A percentile compares a stretch with the other conserved stretches of the same genome.
Evolutionary conservation across 2,113 vertebrate genomes (phyloP).

Genomic region (Scopus umbretta): DNA sequence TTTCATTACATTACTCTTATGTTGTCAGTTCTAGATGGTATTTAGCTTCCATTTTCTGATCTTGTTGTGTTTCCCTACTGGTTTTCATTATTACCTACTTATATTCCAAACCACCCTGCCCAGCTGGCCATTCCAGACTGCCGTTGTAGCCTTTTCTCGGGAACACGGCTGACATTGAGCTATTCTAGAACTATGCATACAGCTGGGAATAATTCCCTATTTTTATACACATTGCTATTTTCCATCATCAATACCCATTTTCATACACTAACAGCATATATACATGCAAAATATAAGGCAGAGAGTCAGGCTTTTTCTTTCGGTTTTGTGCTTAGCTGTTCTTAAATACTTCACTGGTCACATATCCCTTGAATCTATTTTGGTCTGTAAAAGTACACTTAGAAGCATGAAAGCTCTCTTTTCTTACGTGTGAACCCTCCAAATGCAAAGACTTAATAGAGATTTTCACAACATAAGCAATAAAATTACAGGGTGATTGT

Average conservation of each 20-base stretch:
- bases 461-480: constrained; percentile 48
- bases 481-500: constrained; percentile 14
- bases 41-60: neutral
- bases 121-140: neutral
- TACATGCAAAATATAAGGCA: neutral
- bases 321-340: neutral
- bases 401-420: constrained; percentile 23
- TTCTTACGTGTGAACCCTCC: constrained; percentile 55
- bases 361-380: neutral
- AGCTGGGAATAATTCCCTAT: neutral
- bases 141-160: neutral
- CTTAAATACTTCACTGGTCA: neutral
- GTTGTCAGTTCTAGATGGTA: neutral
- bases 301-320: neutral
- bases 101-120: neutral
- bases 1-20: neutral
- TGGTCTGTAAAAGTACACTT: constrained; percentile 18
- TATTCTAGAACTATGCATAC: neutral
- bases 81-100: neutral
- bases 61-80: neutral
- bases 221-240: neutral
- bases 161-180: neutral
- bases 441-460: constrained; percentile 51
- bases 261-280: neutral
- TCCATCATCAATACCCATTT: neutral